Evolutionary conservation across 2,113 vertebrate species (phyloP).

Genomic region (Crotalus tigris): DNA sequence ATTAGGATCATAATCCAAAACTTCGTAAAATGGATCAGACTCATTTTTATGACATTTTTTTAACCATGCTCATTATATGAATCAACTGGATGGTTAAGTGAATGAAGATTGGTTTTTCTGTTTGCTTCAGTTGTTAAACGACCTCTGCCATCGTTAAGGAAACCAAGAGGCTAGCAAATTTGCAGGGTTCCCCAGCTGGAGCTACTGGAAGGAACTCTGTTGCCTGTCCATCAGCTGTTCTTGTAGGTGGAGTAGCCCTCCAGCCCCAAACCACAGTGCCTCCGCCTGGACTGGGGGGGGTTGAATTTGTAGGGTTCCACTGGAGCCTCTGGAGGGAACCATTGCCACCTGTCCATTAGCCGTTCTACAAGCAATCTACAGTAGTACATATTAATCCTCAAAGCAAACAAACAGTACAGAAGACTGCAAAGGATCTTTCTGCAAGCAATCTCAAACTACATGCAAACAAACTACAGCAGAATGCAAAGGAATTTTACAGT

Average conservation of each 20-base stretch:
- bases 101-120: background rate
- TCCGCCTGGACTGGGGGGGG: accelerated
- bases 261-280: background rate
- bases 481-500: background rate
- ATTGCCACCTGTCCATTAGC: background rate
- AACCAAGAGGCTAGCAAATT: background rate
- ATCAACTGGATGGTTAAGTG: background rate
- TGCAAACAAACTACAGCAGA: background rate
- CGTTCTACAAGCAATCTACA: background rate
- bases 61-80: background rate
- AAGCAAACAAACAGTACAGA: background rate
- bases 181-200: background rate
- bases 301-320: background rate
- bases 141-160: background rate
- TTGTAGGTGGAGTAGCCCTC: background rate
- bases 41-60: background rate
- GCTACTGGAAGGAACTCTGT: background rate
- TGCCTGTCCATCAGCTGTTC: background rate
- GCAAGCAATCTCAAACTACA: background rate
- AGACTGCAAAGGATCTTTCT: background rate
- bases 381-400: background rate
- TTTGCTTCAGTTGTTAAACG: background rate
- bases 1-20: background rate
- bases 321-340: background rate
- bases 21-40: background rate